These are phyloP conservation scores for Menidia menidia DNA, from an alignment of 2,797 vertebrate species.

Conservation along the genomic window DNA sequence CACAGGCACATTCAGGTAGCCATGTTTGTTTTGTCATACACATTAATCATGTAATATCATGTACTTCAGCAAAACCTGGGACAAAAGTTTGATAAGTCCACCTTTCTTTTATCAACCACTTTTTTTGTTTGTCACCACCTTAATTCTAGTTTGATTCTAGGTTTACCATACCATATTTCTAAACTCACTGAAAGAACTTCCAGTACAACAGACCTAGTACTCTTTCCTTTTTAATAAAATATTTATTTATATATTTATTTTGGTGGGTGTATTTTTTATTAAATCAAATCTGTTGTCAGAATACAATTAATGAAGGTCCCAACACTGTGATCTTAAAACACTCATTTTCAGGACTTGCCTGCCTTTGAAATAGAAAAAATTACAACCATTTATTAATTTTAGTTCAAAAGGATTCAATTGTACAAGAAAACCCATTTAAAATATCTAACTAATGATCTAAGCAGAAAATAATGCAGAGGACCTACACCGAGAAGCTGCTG, in stretches of 20 bases:
- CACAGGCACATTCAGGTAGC: slow-evolving; percentile 23
- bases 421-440: too few species aligned
- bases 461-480: too few species aligned
- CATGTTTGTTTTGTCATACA: slow-evolving; percentile 39
- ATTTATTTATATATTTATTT: too few species aligned
- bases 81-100: background rate
- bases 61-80: slow-evolving; percentile 18
- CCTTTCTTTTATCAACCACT: background rate
- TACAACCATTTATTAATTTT: too few species aligned
- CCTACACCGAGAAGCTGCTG: too few species aligned
- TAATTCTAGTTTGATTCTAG: background rate
- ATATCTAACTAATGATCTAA: too few species aligned
- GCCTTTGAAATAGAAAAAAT: background rate
- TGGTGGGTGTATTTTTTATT: too few species aligned
- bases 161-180: background rate
- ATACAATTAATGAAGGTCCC: background rate
- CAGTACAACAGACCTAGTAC: background rate
- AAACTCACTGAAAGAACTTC: background rate
- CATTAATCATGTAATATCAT: slow-evolving; percentile 37
- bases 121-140: background rate
- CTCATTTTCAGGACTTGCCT: background rate
- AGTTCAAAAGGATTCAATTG: too few species aligned
- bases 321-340: background rate
- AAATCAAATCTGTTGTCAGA: too few species aligned
- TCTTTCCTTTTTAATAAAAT: background rate